Percentiles rank a stretch among this genome's conserved stretches.
phyloP scores from a whole-genome alignment of 2,113 vertebrate genomes.

The Corynorhinus townsendii region DNA sequence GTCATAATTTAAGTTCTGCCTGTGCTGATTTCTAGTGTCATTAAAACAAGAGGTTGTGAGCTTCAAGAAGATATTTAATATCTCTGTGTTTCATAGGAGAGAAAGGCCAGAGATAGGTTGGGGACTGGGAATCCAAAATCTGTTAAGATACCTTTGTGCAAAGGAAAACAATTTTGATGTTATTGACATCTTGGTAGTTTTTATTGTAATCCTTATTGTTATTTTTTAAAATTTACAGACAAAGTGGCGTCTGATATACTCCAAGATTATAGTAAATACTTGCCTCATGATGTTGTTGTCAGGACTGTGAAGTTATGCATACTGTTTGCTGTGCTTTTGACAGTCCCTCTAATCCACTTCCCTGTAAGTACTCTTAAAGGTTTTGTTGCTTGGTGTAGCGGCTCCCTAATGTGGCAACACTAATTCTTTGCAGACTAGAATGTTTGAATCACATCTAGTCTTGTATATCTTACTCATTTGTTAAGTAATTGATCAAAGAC shows the following conservation, averaged over 20 bases:
- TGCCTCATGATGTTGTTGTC: constrained; percentile 87
- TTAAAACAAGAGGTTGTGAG: not conserved
- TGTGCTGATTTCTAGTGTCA: constrained; percentile 1
- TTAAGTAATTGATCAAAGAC: constrained; percentile 81
- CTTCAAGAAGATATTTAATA: not conserved
- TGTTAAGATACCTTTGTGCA: not conserved
- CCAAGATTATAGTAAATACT: constrained; percentile 84
- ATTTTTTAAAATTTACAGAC: constrained; percentile 77
- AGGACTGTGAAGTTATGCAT: constrained; percentile 90
- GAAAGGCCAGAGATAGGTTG: not conserved
- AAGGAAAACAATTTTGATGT: constrained; percentile 19
- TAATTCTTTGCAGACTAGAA: constrained; percentile 80
- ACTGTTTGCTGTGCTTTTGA: constrained; percentile 89
- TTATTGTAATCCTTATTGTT: constrained; percentile 18
- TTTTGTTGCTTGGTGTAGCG: constrained; percentile 52
- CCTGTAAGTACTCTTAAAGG: constrained; percentile 86
- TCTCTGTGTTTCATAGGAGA: constrained; percentile 7
- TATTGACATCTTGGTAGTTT: not conserved
- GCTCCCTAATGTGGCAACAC: constrained; percentile 50
- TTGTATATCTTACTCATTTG: constrained; percentile 80
- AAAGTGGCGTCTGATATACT: constrained; percentile 91
- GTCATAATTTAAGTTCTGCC: not conserved
- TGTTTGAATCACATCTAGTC: constrained; percentile 67
- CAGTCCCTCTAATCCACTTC: constrained; percentile 96
- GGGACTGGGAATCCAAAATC: constrained; percentile 1